These are phyloP conservation scores for Rhincodon typus DNA, from an alignment of 2,797 vertebrate genomes.

Conservation along the genomic window DNA sequence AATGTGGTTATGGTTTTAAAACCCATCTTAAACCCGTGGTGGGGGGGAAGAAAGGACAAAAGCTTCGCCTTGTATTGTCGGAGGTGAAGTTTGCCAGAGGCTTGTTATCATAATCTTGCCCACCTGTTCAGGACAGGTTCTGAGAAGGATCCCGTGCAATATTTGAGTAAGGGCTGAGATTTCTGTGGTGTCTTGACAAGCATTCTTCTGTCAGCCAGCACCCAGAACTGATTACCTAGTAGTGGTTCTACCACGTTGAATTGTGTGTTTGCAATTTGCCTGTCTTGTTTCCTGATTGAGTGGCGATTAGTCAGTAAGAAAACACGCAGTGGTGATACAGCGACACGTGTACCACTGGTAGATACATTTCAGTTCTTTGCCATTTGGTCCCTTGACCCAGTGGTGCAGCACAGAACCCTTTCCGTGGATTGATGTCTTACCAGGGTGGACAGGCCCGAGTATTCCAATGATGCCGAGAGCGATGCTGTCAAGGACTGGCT, in stretches of 20 bases:
- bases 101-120: background rate
- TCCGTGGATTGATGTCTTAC: too few species aligned
- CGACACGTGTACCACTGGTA: background rate
- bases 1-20: background rate
- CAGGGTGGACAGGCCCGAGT: too few species aligned
- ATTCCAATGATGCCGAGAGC: too few species aligned
- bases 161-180: background rate
- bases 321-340: background rate
- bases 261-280: background rate
- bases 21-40: background rate
- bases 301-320: background rate
- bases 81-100: background rate
- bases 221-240: background rate
- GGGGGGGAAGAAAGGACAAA: background rate
- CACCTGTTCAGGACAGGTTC: background rate
- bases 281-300: background rate
- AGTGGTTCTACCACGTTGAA: accelerated
- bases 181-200: background rate
- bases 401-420: background rate
- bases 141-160: background rate
- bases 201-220: background rate
- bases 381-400: background rate
- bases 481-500: too few species aligned
- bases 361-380: background rate
- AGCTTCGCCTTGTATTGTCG: background rate